Conservation (phyloP, 2,113 vertebrate genomes). For the Plotosus lineatus region DNA sequence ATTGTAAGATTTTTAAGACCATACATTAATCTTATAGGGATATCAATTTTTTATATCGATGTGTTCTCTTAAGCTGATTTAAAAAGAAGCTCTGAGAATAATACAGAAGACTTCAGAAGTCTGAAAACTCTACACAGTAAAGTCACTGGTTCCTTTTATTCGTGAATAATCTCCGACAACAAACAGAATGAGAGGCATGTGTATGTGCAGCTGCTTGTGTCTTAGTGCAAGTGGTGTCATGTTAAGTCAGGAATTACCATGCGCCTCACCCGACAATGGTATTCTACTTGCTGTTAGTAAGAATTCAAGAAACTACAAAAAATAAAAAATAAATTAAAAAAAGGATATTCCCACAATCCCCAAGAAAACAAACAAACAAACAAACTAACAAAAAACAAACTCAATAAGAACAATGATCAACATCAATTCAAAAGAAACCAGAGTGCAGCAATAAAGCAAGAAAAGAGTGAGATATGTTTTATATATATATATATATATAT, state of each 20-base stretch:
- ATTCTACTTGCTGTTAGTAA: conserved; percentile 60
- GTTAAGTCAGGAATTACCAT: conserved; percentile 77
- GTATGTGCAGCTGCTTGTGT: conserved; percentile 74
- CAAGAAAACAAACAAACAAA: too few relatives aligned
- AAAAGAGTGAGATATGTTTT: not conserved
- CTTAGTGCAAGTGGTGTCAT: conserved; percentile 82
- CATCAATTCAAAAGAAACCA: not conserved
- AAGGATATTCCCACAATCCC: too few relatives aligned
- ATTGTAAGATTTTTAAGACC: not conserved
- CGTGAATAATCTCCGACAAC: conserved; percentile 76
- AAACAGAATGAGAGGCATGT: conserved; percentile 80
- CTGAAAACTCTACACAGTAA: conserved; percentile 65
- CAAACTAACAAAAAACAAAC: too few relatives aligned
- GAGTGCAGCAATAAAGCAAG: not conserved
- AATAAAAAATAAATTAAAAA: too few relatives aligned
- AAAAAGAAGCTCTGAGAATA: conserved; percentile 55
- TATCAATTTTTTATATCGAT: not conserved
- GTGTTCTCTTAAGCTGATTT: not conserved
- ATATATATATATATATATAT: too few relatives aligned
- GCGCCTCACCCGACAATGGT: conserved; percentile 71
- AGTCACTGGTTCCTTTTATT: conserved; percentile 74
- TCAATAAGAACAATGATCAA: not conserved
- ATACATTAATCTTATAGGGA: not conserved
- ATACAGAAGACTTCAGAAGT: conserved; percentile 60
- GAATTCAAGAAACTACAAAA: conserved; percentile 27